Evolutionary conservation across 2,113 vertebrate species (phyloP).

Genomic region (Sturnus vulgaris): DNA sequence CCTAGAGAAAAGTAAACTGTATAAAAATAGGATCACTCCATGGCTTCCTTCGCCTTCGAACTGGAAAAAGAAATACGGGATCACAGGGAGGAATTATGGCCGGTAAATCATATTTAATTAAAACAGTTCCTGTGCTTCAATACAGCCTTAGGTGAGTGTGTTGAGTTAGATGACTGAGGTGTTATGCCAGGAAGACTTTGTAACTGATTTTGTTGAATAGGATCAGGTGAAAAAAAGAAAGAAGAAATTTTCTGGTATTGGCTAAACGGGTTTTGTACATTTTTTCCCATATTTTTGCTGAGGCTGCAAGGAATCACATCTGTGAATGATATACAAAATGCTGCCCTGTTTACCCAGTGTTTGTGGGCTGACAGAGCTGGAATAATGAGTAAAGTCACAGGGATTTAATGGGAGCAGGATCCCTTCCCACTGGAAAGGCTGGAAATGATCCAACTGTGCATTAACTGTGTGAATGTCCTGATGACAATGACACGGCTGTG

Average conservation of each 20-base stretch:
- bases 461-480: neutral
- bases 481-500: neutral
- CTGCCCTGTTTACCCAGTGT: neutral
- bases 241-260: neutral
- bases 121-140: neutral
- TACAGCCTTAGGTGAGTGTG: neutral
- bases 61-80: conserved; percentile 57
- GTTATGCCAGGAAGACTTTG: neutral
- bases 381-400: neutral
- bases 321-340: neutral
- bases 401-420: neutral
- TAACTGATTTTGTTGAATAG: neutral
- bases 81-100: neutral
- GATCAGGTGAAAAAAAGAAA: neutral
- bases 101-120: neutral
- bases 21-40: conserved; percentile 86
- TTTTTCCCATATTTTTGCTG: neutral
- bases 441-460: neutral
- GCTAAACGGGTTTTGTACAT: neutral
- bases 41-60: conserved; percentile 79
- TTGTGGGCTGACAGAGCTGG: neutral
- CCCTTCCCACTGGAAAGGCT: neutral
- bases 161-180: neutral
- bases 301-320: neutral
- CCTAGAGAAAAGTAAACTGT: conserved; percentile 85